Conservation (phyloP, 2,797 vertebrate genomes). For the Pseudochirops corinnae region DNA sequence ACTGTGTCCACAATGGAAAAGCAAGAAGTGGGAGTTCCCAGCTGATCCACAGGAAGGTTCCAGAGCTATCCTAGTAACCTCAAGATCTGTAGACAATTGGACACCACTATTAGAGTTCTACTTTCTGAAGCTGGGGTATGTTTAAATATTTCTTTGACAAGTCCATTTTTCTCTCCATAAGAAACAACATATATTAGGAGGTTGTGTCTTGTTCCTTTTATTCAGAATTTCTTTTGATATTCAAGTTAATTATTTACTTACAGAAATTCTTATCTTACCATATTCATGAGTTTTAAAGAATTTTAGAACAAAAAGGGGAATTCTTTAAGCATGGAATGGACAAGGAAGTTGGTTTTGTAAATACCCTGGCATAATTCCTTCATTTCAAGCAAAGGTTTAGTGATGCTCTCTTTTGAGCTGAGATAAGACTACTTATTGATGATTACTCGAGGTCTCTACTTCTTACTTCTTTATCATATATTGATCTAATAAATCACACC, state of each 20-base stretch:
- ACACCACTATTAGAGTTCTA: not conserved
- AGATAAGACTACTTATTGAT: not conserved
- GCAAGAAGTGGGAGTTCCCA: not conserved
- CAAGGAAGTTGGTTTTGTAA: not conserved
- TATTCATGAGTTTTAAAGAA: slow-evolving; percentile 13
- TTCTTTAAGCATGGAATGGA: not conserved
- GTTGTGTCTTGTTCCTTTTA: slow-evolving; percentile 44
- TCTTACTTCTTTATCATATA: slow-evolving; percentile 42
- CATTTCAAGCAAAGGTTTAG: slow-evolving; percentile 9
- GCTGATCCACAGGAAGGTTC: not conserved
- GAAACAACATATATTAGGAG: slow-evolving; percentile 10
- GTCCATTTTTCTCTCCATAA: not conserved
- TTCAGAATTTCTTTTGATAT: slow-evolving; percentile 23
- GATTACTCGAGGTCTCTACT: slow-evolving; percentile 1
- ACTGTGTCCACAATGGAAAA: not conserved
- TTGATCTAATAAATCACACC: not conserved
- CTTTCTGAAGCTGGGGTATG: not conserved
- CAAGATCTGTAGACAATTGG: slow-evolving; percentile 25
- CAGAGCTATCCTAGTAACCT: not conserved
- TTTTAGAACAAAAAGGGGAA: not conserved
- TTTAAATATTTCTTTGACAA: not conserved
- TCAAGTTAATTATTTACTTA: slow-evolving; percentile 28
- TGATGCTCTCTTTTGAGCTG: slow-evolving; percentile 1
- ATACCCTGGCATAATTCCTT: not conserved
- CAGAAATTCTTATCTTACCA: slow-evolving; percentile 37